Percentiles rank a stretch among this genome's conserved stretches.
These are phyloP conservation scores for Brachionichthys hirsutus DNA, from an alignment of 2,113 vertebrate genomes.

Conservation along the genomic window DNA sequence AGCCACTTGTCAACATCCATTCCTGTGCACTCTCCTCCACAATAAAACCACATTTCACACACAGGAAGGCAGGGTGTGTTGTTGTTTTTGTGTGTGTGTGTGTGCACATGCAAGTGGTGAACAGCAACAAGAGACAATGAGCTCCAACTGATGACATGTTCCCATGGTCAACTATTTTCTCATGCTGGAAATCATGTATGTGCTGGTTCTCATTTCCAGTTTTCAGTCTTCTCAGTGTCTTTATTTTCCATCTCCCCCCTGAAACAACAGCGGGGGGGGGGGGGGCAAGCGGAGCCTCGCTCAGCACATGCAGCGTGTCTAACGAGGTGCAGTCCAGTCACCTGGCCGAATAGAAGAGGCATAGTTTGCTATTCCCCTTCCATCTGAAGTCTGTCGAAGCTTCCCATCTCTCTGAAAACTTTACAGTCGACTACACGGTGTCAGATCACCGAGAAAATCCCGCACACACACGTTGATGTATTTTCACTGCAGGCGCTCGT, in stretches of 20 bases:
- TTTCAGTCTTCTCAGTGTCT: neutral
- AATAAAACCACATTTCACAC: slow-evolving; percentile 5
- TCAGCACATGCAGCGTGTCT: slow-evolving; percentile 23
- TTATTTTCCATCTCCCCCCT: neutral
- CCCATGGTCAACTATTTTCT: no score
- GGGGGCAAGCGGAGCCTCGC: no score
- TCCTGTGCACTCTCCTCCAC: neutral
- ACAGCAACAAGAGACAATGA: no score
- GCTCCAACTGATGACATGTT: no score
- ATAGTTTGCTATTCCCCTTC: slow-evolving; percentile 47
- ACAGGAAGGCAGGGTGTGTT: neutral
- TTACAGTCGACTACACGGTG: slow-evolving; percentile 12
- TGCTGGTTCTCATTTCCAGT: neutral
- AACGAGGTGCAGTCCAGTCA: slow-evolving; percentile 59
- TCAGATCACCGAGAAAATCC: slow-evolving; percentile 19
- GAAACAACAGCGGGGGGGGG: neutral
- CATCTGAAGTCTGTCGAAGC: no score
- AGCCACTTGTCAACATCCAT: slow-evolving; percentile 65
- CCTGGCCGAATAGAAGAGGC: slow-evolving; percentile 54
- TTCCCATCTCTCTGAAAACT: slow-evolving; percentile 42
- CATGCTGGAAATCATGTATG: neutral
- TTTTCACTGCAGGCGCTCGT: slow-evolving; percentile 29
- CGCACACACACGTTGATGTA: slow-evolving; percentile 15
- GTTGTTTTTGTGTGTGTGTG: neutral
- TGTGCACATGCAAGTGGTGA: no score